phyloP scores from a whole-genome alignment of 2,113 vertebrate species.

The Dromas ardeola region DNA sequence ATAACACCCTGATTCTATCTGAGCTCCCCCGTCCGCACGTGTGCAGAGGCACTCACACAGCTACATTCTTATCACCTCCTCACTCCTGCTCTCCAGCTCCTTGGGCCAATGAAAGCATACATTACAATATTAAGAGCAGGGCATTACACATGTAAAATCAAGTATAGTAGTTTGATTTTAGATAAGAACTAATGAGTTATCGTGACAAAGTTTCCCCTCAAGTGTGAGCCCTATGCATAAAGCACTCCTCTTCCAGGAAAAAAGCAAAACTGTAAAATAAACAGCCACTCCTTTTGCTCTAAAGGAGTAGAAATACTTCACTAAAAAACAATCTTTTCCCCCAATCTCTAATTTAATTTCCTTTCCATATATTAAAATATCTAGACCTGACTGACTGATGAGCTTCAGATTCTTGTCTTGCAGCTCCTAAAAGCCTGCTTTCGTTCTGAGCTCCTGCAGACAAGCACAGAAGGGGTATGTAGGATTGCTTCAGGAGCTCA shows the following conservation, averaged over 20 bases:
- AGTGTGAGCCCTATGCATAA: neutral
- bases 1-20: neutral
- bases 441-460: neutral
- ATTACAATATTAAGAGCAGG: neutral
- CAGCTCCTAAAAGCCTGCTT: neutral
- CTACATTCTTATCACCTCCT: neutral
- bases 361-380: neutral
- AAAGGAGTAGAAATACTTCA: neutral
- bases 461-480: neutral
- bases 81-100: neutral
- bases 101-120: neutral
- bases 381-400: neutral
- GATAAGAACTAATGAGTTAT: neutral
- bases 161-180: neutral
- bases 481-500: neutral
- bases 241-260: neutral
- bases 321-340: neutral
- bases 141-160: neutral
- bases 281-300: neutral
- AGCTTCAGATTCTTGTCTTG: neutral
- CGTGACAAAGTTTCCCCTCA: neutral
- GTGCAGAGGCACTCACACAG: neutral
- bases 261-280: neutral
- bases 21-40: rapidly evolving
- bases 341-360: neutral